Base-by-base conservation (phyloP, 2,113 vertebrate genomes). In the Recurvirostra avosetta region DNA sequence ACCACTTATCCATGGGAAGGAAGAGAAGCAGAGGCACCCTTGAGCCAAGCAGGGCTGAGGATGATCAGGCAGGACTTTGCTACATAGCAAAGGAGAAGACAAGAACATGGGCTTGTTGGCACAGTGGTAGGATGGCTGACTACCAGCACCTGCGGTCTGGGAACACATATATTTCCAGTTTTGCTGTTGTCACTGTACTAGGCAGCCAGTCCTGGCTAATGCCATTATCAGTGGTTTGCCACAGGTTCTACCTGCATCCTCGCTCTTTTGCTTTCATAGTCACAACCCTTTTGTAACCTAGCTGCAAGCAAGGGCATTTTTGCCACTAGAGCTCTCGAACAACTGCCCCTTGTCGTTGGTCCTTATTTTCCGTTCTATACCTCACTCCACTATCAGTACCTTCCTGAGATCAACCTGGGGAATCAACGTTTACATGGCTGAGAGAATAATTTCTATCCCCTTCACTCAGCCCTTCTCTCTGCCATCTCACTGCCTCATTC, bases 371-470 rank as follows among this genome's bases (percentile, higher is more conserved):
- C 10, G 32, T 36, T 82, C 32, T 63, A 45, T 47, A 0, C 55
- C 55, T 86, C 65, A n/a, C 56, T 62, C 70, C 9, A 5, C 52
- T 67, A n/a, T 85, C 1, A 1, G 23, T 43, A 50, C 25, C 30
- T 61, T 38, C n/a, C 80, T 14, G 40, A 72, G 68, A 75, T 78
- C 65, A 90, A 6, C 27, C 49, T 32, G 52, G 34, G 73, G 23
- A 75, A 78, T 56, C 0, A 1, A 25, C 1, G 1, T 68, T 87
- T 89, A 81, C 0, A 0, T 56, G 40, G 43, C 52, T 94, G 87
- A 75, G 80, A 89, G 50, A 78, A 8, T 58, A 19, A 91, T 68
- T 95, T 74, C 84, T 63, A 5, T 22, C 34, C 32, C 40, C 25
- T 52, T 72, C 80, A 49, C 30, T 94, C 70, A 91, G n/a, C 29